phyloP scores from a whole-genome alignment of 2,113 vertebrate species.

The Coturnix japonica region DNA sequence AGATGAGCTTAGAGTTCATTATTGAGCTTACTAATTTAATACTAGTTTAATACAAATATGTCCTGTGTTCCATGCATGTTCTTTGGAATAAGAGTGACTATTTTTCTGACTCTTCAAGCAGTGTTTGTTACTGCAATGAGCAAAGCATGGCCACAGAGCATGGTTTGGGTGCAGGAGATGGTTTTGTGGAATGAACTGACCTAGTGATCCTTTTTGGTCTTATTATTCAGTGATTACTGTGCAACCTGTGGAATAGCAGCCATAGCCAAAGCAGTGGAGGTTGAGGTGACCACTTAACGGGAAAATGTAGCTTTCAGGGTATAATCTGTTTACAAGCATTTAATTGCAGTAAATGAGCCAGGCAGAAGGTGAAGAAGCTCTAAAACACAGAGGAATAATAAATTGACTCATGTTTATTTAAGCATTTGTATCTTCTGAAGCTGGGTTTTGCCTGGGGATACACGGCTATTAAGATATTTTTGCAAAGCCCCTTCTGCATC shows the following conservation, averaged over 20 bases:
- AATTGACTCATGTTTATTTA: slow-evolving; percentile 64
- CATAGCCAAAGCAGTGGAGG: neutral
- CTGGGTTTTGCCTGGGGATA: slow-evolving; percentile 3
- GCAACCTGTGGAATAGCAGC: slow-evolving; percentile 35
- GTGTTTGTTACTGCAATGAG: neutral
- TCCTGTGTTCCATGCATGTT: neutral
- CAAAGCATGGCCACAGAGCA: neutral
- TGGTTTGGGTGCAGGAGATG: neutral
- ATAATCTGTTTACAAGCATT: slow-evolving; percentile 64
- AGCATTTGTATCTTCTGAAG: slow-evolving; percentile 46
- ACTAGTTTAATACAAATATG: neutral
- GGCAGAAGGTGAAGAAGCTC: slow-evolving; percentile 64
- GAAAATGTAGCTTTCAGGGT: slow-evolving; percentile 47
- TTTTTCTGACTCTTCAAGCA: neutral
- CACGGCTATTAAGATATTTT: neutral
- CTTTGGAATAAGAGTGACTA: neutral
- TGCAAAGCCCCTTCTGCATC: neutral
- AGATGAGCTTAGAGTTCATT: neutral
- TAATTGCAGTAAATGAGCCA: slow-evolving; percentile 68
- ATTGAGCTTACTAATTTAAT: neutral
- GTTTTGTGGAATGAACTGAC: neutral
- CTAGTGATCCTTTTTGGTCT: neutral
- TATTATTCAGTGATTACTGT: neutral
- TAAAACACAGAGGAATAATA: slow-evolving; percentile 65
- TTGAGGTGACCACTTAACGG: slow-evolving; percentile 51